Conservation (phyloP, 2,113 vertebrate genomes). For the Galbula dea region DNA sequence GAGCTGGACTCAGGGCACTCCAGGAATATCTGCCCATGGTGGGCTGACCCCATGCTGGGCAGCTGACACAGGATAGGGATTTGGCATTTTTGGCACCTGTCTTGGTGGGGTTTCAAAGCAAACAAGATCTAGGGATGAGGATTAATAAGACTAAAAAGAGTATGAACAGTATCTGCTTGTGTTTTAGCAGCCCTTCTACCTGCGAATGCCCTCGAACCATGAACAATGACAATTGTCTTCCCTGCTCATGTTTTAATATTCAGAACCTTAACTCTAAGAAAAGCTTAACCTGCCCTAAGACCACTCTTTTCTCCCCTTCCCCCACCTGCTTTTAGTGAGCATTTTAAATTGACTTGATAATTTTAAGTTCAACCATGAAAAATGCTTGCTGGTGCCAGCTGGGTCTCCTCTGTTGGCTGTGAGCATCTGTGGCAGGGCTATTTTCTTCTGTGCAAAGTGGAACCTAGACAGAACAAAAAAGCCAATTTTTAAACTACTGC, state of each 20-base stretch:
- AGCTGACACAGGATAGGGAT: fast-evolving
- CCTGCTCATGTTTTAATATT: neutral
- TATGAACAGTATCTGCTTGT: neutral
- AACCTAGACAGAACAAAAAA: neutral
- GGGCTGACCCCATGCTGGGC: fast-evolving
- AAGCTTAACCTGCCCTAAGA: neutral
- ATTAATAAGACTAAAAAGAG: neutral
- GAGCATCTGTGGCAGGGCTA: neutral
- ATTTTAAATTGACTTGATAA: neutral
- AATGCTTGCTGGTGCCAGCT: neutral
- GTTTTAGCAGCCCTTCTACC: neutral
- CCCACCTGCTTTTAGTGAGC: neutral
- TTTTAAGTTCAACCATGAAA: neutral
- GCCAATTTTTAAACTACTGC: neutral
- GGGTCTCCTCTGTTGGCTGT: neutral
- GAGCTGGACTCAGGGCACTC: fast-evolving
- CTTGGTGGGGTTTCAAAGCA: neutral
- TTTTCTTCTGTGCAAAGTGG: neutral
- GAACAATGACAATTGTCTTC: neutral
- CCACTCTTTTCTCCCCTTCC: too few species aligned
- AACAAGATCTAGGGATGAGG: neutral
- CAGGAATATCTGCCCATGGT: fast-evolving
- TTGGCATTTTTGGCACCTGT: neutral
- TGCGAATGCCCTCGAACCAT: neutral
- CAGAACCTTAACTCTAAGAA: neutral